phyloP scores from a whole-genome alignment of 2,888 invertebrate genomes.

The Auanema sp. region DNA sequence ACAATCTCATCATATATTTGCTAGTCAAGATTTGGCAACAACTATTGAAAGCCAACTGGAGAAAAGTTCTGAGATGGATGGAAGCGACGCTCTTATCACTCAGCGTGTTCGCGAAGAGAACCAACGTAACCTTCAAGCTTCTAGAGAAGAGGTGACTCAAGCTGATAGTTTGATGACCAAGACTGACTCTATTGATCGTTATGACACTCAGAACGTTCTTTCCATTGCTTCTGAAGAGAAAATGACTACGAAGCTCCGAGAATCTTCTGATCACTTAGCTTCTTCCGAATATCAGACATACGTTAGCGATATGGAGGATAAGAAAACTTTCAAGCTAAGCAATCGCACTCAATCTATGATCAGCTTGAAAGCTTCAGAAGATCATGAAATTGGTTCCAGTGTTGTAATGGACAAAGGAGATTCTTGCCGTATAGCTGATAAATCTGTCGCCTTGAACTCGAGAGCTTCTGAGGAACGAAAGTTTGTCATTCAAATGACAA shows the following conservation, averaged over 20 bases:
- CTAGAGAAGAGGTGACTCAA: conserved; percentile 8
- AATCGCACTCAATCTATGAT: conserved; percentile 23
- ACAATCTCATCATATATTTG: conserved; percentile 22
- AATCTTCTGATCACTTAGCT: conserved; percentile 26
- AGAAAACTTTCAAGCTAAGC: conserved; percentile 22
- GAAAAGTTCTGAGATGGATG: conserved; percentile 32
- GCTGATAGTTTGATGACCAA: background rate
- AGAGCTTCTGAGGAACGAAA: conserved; percentile 36
- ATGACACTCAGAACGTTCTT: conserved; percentile 7
- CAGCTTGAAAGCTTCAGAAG: conserved; percentile 29
- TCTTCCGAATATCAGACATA: conserved; percentile 28
- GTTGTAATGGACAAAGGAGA: conserved; percentile 35
- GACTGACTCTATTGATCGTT: too few relatives aligned
- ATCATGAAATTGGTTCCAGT: conserved; percentile 23
- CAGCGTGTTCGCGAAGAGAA: conserved; percentile 22
- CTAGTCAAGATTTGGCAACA: conserved; percentile 24
- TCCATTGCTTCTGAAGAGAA: conserved; percentile 11
- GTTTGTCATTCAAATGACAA: conserved; percentile 40
- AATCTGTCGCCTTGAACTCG: conserved; percentile 15
- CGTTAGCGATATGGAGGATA: conserved; percentile 30
- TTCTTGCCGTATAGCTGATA: conserved; percentile 20
- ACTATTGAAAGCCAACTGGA: conserved; percentile 32
- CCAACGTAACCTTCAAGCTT: conserved; percentile 21
- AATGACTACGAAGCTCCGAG: conserved; percentile 12
- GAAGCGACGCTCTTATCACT: conserved; percentile 25